A percentile compares a stretch with the other conserved stretches of the same genome.
Evolutionary conservation across 2,797 vertebrate genomes (phyloP).

Genomic region (Martes flavigula): DNA sequence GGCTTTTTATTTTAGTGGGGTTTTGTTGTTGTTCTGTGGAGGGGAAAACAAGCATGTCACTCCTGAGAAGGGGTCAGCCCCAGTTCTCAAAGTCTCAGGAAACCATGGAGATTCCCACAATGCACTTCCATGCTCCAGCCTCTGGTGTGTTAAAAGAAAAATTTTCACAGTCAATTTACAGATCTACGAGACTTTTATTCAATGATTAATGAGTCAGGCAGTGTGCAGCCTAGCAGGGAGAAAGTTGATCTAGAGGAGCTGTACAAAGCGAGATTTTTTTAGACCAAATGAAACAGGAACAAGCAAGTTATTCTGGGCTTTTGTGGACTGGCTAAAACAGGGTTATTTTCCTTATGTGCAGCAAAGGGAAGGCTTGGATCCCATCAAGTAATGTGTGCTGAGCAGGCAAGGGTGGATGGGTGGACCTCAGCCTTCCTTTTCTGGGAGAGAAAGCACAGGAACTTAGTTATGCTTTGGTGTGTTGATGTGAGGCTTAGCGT

Average conservation of each 20-base stretch:
- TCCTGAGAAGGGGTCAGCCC: neutral
- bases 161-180: neutral
- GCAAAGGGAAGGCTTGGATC: neutral
- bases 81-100: neutral
- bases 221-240: neutral
- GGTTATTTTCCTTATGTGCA: neutral
- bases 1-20: neutral
- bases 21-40: neutral
- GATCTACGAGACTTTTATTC: neutral
- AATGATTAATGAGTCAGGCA: too few species aligned
- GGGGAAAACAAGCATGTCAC: too few species aligned
- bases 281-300: neutral
- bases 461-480: neutral
- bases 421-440: neutral
- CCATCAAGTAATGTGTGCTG: neutral
- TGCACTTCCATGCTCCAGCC: neutral
- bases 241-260: neutral
- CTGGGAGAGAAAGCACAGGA: neutral
- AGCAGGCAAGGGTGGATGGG: too few species aligned
- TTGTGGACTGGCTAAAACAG: neutral
- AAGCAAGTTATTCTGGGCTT: neutral
- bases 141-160: neutral
- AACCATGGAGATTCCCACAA: neutral
- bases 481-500: neutral
- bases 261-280: neutral